phyloP scores from a whole-genome alignment of 37 sponge, comb jelly and placozoan genomes.

The Bolinopsis microptera region DNA sequence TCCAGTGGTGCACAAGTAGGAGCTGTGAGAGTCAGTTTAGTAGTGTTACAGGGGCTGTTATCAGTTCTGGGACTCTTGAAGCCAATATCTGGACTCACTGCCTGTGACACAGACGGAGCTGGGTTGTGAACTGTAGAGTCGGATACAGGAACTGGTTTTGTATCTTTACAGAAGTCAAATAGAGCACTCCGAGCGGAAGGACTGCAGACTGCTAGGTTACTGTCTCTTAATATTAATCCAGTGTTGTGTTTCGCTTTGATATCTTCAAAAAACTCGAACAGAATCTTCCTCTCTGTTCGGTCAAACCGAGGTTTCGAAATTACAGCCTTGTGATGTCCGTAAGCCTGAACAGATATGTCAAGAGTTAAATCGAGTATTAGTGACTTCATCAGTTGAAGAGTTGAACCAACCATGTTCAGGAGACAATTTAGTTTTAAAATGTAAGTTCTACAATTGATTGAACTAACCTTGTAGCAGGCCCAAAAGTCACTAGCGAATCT shows the following conservation, averaged over 20 bases:
- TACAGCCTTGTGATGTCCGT: not conserved
- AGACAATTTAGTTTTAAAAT: too few species aligned
- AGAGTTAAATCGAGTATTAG: too few species aligned
- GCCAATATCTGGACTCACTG: not conserved
- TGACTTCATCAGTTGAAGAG: too few species aligned
- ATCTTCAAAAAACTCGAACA: constrained; percentile 6
- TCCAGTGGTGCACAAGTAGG: not conserved
- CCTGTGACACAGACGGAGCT: not conserved
- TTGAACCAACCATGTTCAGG: too few species aligned
- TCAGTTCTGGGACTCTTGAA: not conserved
- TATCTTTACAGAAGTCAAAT: not conserved
- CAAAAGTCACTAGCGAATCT: constrained; percentile 34
- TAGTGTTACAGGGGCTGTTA: not conserved
- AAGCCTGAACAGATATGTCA: too few species aligned
- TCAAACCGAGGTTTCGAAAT: not conserved
- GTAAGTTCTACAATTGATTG: too few species aligned
- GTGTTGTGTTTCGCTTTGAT: too few species aligned
- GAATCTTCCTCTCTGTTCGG: not conserved
- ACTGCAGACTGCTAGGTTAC: too few species aligned
- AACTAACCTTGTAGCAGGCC: constrained; percentile 48
- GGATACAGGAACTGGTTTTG: not conserved
- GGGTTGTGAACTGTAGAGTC: not conserved
- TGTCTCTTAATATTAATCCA: too few species aligned
- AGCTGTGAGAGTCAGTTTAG: not conserved
- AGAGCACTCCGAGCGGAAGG: not conserved